Evolutionary conservation across 1,140 invertebrate genomes (phyloP).

Genomic region (Hermetia illucens): DNA sequence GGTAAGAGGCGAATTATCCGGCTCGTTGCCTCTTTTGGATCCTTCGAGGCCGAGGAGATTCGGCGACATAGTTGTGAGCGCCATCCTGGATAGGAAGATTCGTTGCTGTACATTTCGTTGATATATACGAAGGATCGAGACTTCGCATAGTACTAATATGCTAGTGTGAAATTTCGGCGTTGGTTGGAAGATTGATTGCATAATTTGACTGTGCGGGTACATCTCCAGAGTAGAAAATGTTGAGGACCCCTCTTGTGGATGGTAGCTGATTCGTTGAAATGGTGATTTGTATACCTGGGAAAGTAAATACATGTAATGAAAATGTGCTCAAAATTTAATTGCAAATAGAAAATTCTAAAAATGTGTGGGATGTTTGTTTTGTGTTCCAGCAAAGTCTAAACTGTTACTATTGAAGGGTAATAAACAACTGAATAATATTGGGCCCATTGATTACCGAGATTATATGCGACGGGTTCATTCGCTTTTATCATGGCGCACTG

Average conservation of each 20-base stretch:
- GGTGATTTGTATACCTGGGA: conserved; percentile 23
- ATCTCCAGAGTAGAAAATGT: conserved; percentile 25
- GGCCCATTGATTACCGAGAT: too few relatives aligned
- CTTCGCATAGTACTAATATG: conserved; percentile 23
- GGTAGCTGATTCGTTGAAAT: conserved; percentile 24
- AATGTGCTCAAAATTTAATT: background rate
- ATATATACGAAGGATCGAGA: conserved; percentile 26
- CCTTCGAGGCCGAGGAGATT: conserved; percentile 28
- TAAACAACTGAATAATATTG: too few relatives aligned
- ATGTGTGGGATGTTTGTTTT: too few relatives aligned
- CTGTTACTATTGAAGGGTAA: too few relatives aligned
- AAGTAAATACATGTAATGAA: conserved; percentile 1
- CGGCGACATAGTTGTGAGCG: conserved; percentile 26
- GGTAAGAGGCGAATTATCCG: conserved; percentile 28
- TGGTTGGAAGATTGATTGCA: conserved; percentile 26
- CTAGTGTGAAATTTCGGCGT: conserved; percentile 25
- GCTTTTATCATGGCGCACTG: too few relatives aligned
- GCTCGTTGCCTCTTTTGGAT: conserved; percentile 26
- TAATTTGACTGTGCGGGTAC: conserved; percentile 23
- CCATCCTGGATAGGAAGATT: conserved; percentile 17
- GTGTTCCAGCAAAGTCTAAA: too few relatives aligned
- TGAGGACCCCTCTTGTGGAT: conserved; percentile 23
- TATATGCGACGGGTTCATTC: too few relatives aligned
- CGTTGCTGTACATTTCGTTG: conserved; percentile 27
- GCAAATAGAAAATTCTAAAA: too few relatives aligned